Conservation (phyloP, 2,888 invertebrate genomes). For the Pimpla rufipes region DNA sequence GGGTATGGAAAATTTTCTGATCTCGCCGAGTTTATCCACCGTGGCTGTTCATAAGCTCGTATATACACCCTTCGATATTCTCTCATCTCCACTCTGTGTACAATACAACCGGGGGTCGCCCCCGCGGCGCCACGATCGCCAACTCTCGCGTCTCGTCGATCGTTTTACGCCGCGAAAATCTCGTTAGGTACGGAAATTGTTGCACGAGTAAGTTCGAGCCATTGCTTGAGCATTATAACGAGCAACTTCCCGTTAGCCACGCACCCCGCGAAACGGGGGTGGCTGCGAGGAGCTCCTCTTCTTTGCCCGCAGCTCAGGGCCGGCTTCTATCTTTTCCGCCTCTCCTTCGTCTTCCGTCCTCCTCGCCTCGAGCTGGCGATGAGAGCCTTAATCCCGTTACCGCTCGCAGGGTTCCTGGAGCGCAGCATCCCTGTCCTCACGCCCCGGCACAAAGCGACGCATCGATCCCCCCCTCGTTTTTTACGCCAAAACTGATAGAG, state of each 20-base stretch:
- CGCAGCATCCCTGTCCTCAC: conserved; percentile 27
- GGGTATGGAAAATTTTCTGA: conserved; percentile 39
- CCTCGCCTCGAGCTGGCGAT: conserved; percentile 47
- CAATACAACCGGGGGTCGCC: conserved; percentile 11
- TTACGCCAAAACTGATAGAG: conserved; percentile 33
- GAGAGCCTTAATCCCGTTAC: conserved; percentile 55
- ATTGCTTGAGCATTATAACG: conserved; percentile 67
- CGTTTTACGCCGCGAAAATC: conserved; percentile 68
- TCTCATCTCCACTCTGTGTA: conserved; percentile 48
- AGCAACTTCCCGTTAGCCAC: conserved; percentile 60
- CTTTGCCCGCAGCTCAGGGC: conserved; percentile 8
- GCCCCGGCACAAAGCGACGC: conserved; percentile 12
- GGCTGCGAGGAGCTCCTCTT: conserved; percentile 17
- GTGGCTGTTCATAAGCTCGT: conserved; percentile 16
- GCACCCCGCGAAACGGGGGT: conserved; percentile 18
- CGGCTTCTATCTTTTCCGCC: conserved; percentile 28
- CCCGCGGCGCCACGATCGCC: conserved; percentile 41
- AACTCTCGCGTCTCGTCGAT: conserved; percentile 52
- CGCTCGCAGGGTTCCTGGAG: conserved; percentile 18
- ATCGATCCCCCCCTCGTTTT: conserved; percentile 46
- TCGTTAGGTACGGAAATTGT: conserved; percentile 69
- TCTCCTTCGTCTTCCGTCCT: conserved; percentile 35
- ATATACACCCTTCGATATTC: conserved; percentile 47
- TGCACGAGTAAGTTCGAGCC: conserved; percentile 66
- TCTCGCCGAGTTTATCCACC: conserved; percentile 20